Evolutionary conservation across 2,113 vertebrate species (phyloP).

Genomic region (Rhabdomys dilectus): DNA sequence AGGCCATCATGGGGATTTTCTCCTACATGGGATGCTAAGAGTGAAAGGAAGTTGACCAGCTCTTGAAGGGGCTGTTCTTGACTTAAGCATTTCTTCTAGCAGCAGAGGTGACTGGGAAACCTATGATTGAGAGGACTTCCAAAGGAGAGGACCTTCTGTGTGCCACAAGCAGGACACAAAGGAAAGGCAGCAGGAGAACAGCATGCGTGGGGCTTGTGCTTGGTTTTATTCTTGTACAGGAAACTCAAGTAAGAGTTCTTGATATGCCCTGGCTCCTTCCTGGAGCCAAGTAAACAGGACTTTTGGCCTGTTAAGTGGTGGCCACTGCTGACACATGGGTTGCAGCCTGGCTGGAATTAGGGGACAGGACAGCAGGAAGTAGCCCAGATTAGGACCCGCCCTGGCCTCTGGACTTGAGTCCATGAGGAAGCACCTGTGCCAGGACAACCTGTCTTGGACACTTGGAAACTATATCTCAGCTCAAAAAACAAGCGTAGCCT

Average conservation of each 20-base stretch:
- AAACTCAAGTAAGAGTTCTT: slow-evolving; percentile 65
- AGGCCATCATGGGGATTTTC: not conserved
- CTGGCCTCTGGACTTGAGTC: slow-evolving; percentile 63
- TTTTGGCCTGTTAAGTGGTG: not conserved
- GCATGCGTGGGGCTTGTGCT: not conserved
- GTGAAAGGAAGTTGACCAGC: not conserved
- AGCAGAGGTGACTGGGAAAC: not conserved
- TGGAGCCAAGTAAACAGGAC: slow-evolving; percentile 58
- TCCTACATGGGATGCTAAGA: fast-evolving
- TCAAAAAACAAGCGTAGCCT: slow-evolving; percentile 47
- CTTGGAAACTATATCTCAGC: slow-evolving; percentile 8
- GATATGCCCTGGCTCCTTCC: slow-evolving; percentile 1
- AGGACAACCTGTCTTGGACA: slow-evolving; percentile 38
- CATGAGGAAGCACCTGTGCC: slow-evolving; percentile 43
- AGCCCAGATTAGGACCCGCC: not conserved
- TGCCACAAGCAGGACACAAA: not conserved
- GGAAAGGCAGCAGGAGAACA: not conserved
- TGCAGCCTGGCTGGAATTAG: not conserved
- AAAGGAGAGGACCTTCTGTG: not conserved
- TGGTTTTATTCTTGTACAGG: slow-evolving; percentile 59
- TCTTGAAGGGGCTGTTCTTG: not conserved
- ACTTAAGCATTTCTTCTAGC: not conserved
- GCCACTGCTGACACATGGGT: not conserved
- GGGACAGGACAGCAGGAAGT: not conserved
- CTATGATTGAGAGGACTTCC: not conserved